Conservation (phyloP, 2,888 invertebrate genomes). For the Strigamia crassipes region DNA sequence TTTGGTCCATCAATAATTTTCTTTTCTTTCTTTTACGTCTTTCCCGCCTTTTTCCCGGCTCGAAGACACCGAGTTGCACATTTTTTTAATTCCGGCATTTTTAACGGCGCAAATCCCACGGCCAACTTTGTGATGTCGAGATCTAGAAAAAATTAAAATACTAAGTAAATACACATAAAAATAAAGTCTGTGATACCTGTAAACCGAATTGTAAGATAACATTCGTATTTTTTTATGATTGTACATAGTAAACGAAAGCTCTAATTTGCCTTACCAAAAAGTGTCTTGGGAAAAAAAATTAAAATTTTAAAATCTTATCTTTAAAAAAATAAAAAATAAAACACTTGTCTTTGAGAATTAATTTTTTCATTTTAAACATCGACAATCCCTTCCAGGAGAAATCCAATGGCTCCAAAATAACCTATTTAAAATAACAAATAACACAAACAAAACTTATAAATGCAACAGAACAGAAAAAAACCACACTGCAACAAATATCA, state of each 20-base stretch:
- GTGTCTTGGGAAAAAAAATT: constrained; percentile 61
- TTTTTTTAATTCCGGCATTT: constrained; percentile 92
- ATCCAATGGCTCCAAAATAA: constrained; percentile 19
- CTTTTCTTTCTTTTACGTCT: not conserved
- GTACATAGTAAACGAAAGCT: constrained; percentile 94
- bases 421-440: too few species aligned
- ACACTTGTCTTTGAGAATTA: not conserved
- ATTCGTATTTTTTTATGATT: constrained; percentile 96
- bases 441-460: too few species aligned
- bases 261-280: constrained; percentile 83
- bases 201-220: constrained; percentile 80
- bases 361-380: not conserved
- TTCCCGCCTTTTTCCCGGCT: constrained; percentile 52
- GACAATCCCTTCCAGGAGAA: not conserved
- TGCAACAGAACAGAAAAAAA: too few species aligned
- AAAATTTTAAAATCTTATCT: not conserved
- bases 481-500: too few species aligned
- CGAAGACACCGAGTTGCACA: constrained; percentile 64
- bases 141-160: constrained; percentile 63
- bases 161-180: too few species aligned
- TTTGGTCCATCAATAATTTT: not conserved
- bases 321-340: not conserved
- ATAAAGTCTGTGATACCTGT: constrained; percentile 68
- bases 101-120: constrained; percentile 84
- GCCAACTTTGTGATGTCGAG: constrained; percentile 83